These are phyloP conservation scores for Sparidentex hasta DNA, from an alignment of 2,797 vertebrate species.

Conservation along the genomic window DNA sequence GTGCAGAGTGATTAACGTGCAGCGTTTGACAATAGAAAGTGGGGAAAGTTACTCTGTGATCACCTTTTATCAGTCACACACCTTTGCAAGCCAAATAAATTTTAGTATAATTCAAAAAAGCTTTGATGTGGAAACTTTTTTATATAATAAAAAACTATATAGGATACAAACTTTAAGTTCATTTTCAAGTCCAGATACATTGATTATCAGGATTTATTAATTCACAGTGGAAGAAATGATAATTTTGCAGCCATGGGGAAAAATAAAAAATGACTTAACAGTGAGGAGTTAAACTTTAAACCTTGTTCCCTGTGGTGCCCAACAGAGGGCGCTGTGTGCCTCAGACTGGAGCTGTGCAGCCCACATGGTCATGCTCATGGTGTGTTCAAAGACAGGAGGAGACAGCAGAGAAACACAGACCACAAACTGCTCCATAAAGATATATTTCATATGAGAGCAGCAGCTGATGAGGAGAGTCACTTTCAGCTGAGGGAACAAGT, in stretches of 20 bases:
- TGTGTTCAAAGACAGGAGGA: slow-evolving; percentile 1
- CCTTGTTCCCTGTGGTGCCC: slow-evolving; percentile 3
- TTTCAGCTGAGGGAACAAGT: not conserved
- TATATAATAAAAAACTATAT: too few relatives aligned
- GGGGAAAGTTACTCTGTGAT: too few relatives aligned
- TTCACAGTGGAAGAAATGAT: not conserved
- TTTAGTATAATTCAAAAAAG: too few relatives aligned
- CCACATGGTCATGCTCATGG: not conserved
- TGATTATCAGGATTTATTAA: too few relatives aligned
- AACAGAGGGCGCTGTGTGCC: slow-evolving; percentile 60
- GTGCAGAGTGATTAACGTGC: too few relatives aligned
- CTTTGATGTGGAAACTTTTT: too few relatives aligned
- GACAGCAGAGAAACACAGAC: not conserved
- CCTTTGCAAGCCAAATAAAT: too few relatives aligned
- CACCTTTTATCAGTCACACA: too few relatives aligned
- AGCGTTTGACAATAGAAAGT: too few relatives aligned
- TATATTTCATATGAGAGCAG: not conserved
- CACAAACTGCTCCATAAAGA: not conserved
- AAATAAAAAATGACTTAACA: too few relatives aligned
- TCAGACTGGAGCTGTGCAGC: slow-evolving; percentile 14
- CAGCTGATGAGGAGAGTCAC: not conserved
- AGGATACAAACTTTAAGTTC: too few relatives aligned
- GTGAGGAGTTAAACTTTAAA: not conserved
- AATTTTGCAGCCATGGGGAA: not conserved
- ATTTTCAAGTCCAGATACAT: too few relatives aligned